Base-by-base conservation (phyloP, 2,888 invertebrate species). In the Bedellia somnulentella region DNA sequence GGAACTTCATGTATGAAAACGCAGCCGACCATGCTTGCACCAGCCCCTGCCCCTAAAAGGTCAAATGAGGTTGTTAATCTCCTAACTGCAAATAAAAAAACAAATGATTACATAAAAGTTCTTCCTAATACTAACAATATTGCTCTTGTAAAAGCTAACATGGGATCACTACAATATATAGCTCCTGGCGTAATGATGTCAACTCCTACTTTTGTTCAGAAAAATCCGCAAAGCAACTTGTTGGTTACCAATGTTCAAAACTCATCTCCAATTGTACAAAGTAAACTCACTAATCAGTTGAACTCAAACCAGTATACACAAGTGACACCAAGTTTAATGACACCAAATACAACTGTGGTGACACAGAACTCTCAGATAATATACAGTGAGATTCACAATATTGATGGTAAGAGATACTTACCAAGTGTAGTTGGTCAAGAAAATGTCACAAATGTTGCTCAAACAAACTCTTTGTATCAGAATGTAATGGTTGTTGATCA, bases 401-500 rank as follows among this genome's bases (percentile, higher is more conserved):
- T 68, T 34, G 66, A 70, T 42, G 70, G 67, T 11, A 75, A 75
- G 40, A 57, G 61, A 9, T 71, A 66, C 37, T 53, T 71, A 34
- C 56, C 70, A 27, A 60, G 52, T 37, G 57, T 71, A 2, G 44
- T 57, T 26, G 46, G 52, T 23, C 58, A 58, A 35, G 63, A 68
- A 29, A 68, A 61, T 47, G 49, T 63, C 24, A 46, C 62, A 27
- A 67, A 62, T 47, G 51, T 66, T 18, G 48, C 67, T 27, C 68
- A 67, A 41, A 51, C 57, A 17, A 61, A 56, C 38, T 61, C 73
- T 3, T 46, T 73, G 54, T 75, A 73, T 45, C 75, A 73, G 37
- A 76, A 75, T 55, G 57, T 76, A 15, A 71, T 76, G 73, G 63
- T 76, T 5, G 57, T 75, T 10, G 73, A 75, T 38, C 75, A 67